Conservation (phyloP, 2,113 vertebrate species). For the Elephantulus edwardii region DNA sequence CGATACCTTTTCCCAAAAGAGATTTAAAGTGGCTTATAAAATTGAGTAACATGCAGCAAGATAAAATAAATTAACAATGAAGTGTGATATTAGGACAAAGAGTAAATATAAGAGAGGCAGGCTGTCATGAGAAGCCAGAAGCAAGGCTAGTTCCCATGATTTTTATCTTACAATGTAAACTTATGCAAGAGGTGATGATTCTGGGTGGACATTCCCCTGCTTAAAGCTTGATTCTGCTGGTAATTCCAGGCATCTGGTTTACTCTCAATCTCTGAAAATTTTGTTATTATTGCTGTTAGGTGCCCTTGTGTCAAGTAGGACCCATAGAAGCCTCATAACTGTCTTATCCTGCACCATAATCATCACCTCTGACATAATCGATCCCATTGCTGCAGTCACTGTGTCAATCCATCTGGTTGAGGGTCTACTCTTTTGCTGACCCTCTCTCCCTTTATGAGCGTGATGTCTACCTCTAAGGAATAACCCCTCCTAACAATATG, state of each 20-base stretch:
- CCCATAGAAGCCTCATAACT: too few species aligned
- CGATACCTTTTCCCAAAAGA: slow-evolving; percentile 35
- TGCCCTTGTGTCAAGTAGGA: too few species aligned
- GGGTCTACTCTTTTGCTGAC: too few species aligned
- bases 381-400: too few species aligned
- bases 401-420: too few species aligned
- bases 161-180: neutral
- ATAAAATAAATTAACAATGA: slow-evolving; percentile 58
- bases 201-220: neutral
- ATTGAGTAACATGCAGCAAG: neutral
- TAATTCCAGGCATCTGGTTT: neutral
- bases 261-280: too few species aligned
- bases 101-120: neutral
- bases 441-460: too few species aligned
- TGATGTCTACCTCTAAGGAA: too few species aligned
- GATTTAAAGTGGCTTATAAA: slow-evolving; percentile 58
- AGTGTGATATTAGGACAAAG: neutral
- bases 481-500: too few species aligned
- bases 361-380: too few species aligned
- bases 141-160: neutral
- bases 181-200: neutral
- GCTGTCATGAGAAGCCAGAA: neutral
- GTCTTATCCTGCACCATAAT: too few species aligned
- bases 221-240: neutral
- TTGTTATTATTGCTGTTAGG: too few species aligned